Evolutionary conservation across 2,113 vertebrate species (phyloP), one percentile per base, ranked within the genome.

Genomic region (Excalfactoria chinensis): DNA sequence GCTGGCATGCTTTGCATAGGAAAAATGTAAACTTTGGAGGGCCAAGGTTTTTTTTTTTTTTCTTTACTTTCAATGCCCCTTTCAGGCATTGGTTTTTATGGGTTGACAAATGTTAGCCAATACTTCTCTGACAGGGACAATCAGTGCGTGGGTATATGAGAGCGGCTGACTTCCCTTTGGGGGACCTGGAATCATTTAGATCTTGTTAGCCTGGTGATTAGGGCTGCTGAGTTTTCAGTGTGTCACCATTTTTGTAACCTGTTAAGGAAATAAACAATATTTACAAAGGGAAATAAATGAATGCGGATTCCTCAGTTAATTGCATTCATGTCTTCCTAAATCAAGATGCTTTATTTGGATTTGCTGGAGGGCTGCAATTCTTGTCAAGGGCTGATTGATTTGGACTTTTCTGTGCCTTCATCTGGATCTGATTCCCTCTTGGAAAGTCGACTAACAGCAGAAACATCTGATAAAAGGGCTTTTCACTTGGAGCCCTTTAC

Each of bases 231-330:
- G 81, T 96, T 96, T 94, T 95, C 93, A 88, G 46, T 80, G 87
- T 96, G 95, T 96, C 93, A 95, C 91, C 96, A 80, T 93, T 96
- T 96, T 85, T 88, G 94, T 94, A 96, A 96, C 96, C 95, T 96
- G 94, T 89, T 95, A 93, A 92, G 94, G 93, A 94, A 95, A 95
- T 92, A 95, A 96, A 94, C 93, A 94, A 55, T 94, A 89, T 95
- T 96, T 95, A 93, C 89, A 86, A 89, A 97, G 82, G 92, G 82
- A 92, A 94, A 87, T 88, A 93, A 97, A 97, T 81, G 94, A 88
- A 70, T 44, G 72, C 92, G 86, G 92, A 96, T 94, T 96, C 94
- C 79, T 78, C 69, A 81, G 73, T 95, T 95, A 96, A 95, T 96
- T 94, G 84, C 92, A 74, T 93, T 92, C 69, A 88, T 46, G 89